Base-by-base conservation (phyloP, 2,888 invertebrate genomes). In the Lycaena phlaeas region DNA sequence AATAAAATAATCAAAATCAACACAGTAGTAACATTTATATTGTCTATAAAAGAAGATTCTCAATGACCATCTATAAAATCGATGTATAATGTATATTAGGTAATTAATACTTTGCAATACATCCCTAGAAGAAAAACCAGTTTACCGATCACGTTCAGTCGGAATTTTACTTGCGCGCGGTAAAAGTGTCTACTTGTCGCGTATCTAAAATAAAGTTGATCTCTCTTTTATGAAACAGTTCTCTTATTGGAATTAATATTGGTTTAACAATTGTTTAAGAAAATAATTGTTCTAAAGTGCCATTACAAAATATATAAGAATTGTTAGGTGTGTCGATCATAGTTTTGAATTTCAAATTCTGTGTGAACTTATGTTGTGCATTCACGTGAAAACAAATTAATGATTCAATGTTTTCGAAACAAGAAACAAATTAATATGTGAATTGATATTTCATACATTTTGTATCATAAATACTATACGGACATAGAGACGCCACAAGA, bases 101-200 rank as follows among this genome's bases (percentile, higher is more conserved):
- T n/a, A n/a, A n/a, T n/a, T n/a, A n/a, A n/a, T n/a, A n/a, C n/a
- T 4, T 22, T 7, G 5, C 22, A 40, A 36, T 17, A 30, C 34
- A 36, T 44, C 36, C 44, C 39, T 40, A 15, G 36, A 30, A 28
- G 43, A 75, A 78, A 77, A 81, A 79, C 79, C 78, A 75, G 79
- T 72, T 74, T 78, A 78, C 78, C 64, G 78, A 75, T 56, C 61
- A 65, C 64, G 56, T 56, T 52, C 55, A 53, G 53, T 54, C 42
- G 46, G 43, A 47, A 45, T 43, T 43, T 50, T 39, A 37, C 42
- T 42, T 50, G 61, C 58, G 61, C 61, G 63, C 56, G 59, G 57
- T 45, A 43, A 44, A 51, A 44, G 45, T 50, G 49, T 45, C 39
- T 56, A 52, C 44, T 34, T 34, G 34, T 18, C 44, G 38, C 37